A percentile compares a stretch with the other conserved stretches of the same genome.
These are phyloP conservation scores for Oppia nitens DNA, from an alignment of 1,140 invertebrate species.

Conservation along the genomic window DNA sequence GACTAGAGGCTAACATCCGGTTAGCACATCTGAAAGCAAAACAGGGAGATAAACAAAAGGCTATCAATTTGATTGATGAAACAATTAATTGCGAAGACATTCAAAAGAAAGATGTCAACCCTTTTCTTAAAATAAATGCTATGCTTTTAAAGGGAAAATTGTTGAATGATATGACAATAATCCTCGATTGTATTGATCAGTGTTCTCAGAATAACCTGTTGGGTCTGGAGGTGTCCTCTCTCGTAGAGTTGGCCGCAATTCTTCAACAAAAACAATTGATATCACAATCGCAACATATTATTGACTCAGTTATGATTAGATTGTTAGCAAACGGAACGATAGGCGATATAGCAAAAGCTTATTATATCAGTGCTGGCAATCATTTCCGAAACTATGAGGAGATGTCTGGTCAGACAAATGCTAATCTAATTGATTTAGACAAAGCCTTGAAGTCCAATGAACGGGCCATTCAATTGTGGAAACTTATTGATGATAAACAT, in stretches of 20 bases:
- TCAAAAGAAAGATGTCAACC: background rate
- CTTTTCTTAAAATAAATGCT: background rate
- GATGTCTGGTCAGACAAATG: background rate
- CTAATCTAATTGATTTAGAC: background rate
- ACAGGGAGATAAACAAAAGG: background rate
- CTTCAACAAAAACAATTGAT: background rate
- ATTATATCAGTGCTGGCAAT: background rate
- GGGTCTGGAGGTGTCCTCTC: background rate
- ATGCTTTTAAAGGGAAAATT: background rate
- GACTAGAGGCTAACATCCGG: background rate
- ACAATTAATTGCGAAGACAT: background rate
- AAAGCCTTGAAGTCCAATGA: background rate
- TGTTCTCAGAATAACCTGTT: background rate
- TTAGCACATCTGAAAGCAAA: slow-evolving; percentile 3
- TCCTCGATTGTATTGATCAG: background rate
- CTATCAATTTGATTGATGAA: background rate
- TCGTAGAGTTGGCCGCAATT: background rate
- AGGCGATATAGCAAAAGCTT: background rate
- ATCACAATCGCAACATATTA: background rate
- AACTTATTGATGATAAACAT: background rate
- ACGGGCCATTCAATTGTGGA: background rate
- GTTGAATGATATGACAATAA: background rate
- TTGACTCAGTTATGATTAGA: background rate
- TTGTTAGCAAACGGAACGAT: background rate
- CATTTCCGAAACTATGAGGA: background rate